Evolutionary conservation across 2,888 invertebrate genomes (phyloP).

Genomic region (Ctenicera cuprea): DNA sequence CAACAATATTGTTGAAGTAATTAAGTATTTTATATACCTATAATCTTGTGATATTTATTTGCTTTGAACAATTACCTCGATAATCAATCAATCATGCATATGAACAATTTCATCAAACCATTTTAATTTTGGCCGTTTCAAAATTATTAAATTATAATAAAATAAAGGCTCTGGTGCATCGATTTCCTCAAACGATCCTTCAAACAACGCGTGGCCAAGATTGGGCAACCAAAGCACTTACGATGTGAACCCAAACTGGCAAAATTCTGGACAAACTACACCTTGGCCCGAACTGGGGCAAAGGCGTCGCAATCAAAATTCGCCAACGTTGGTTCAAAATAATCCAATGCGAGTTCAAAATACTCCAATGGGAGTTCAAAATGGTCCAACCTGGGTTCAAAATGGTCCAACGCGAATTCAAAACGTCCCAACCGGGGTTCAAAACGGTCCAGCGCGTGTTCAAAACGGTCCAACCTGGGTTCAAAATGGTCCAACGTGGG

Average conservation of each 20-base stretch:
- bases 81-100: no score
- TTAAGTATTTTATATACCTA: no score
- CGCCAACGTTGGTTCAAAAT: constrained; percentile 10
- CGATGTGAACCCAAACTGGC: constrained; percentile 24
- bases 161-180: constrained; percentile 6
- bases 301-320: constrained; percentile 25
- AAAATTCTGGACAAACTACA: constrained; percentile 38
- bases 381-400: constrained; percentile 44
- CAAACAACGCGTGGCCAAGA: constrained; percentile 43
- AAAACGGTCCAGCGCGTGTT: not conserved
- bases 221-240: constrained; percentile 41
- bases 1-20: no score
- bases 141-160: no score
- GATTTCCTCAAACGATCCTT: not conserved
- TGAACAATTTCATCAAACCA: no score
- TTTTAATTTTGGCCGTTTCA: no score
- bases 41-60: no score
- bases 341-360: not conserved
- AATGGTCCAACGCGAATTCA: constrained; percentile 37
- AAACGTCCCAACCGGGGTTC: constrained; percentile 10
- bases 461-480: not conserved
- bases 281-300: constrained; percentile 54
- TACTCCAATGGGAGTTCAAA: not conserved
- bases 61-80: no score
- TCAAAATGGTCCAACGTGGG: constrained; percentile 37